phyloP scores from a whole-genome alignment of 37 sponge, comb jelly and placozoan genomes.

The Halichondria panicea region DNA sequence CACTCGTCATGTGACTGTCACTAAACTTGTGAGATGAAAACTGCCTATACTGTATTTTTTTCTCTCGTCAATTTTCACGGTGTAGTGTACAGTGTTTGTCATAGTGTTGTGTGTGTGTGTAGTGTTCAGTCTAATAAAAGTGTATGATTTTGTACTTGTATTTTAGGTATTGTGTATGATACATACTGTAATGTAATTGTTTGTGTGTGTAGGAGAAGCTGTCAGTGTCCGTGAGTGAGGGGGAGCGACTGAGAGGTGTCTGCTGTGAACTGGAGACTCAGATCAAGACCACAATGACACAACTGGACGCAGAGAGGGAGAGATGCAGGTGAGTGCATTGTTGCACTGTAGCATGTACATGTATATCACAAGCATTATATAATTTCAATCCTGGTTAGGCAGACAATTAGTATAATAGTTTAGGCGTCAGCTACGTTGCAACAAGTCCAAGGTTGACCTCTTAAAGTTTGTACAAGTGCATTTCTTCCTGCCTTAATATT shows the following conservation, averaged over 20 bases:
- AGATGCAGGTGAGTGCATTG: slow-evolving; percentile 26
- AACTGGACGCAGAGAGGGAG: slow-evolving; percentile 38
- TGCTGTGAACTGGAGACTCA: not conserved
- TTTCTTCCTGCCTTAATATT: too few species aligned
- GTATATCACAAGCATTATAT: too few species aligned
- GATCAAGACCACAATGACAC: not conserved
- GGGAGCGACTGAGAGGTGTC: slow-evolving; percentile 1
- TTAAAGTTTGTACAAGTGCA: too few species aligned
- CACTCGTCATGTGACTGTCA: not conserved
- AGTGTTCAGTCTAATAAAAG: not conserved
- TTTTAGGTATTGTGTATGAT: not conserved
- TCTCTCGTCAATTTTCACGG: too few species aligned
- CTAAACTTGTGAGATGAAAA: not conserved
- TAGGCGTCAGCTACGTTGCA: too few species aligned
- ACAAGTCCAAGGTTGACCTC: too few species aligned
- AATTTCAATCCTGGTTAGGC: too few species aligned
- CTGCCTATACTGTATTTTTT: too few species aligned
- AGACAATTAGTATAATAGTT: too few species aligned
- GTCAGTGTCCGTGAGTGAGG: slow-evolving; percentile 11
- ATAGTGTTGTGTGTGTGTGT: not conserved
- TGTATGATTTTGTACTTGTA: not conserved
- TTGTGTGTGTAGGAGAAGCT: slow-evolving; percentile 18
- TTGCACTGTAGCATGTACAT: too few species aligned
- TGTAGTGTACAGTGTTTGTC: too few species aligned
- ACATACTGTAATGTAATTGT: not conserved